Evolutionary conservation across 2,113 vertebrate genomes (phyloP), one percentile per base, ranked within the genome.

Genomic region (Trichomycterus rosablanca): DNA sequence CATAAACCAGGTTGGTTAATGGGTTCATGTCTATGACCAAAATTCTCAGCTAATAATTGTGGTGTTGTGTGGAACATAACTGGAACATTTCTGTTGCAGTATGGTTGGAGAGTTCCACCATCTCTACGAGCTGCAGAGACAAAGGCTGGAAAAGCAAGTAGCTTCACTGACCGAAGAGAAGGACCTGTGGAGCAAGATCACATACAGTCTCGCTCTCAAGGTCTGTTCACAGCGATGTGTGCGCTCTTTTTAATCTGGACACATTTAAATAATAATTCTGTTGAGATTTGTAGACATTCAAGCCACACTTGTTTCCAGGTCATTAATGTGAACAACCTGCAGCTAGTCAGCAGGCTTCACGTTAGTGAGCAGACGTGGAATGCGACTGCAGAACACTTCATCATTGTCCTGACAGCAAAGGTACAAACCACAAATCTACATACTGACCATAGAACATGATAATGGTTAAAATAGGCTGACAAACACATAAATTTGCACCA

Each of bases 101-200:
- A 73, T 92, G 72, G 79, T 91, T 46, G 87, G 87, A 74, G 85
- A 90, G 61, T 93, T 90, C 72, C 87, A 87, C 16, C 76, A 89
- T 6, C 80, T 95, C 22, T 91, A 93, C 3, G 84, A 91, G 67
- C 49, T 91, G 53, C 91, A 92, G 63, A 84, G 90, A 74, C 58
- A 51, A 48, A 78, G 87, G n/a, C 83, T 92, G 44, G 86, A 93
- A 72, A 70, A 63, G 9, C 87, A 90, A 64, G 71, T 92, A 74
- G 74, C 68, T 14, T 67, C 80, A 11, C 70, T 92, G 67, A 85
- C 84, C 0, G 50, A 74, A 23, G 92, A 96, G 52, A 89, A 81
- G 68, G 90, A 91, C 48, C 35, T 78, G 34, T 96, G 93, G 93
- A 90, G 74, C 45, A 73, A 79, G 55, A 73, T 83, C 30, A 83